Evolutionary conservation across 1,140 invertebrate genomes (phyloP), one percentile per base, ranked within the genome.

Genomic region (Cyrtorhinus lividipennis): DNA sequence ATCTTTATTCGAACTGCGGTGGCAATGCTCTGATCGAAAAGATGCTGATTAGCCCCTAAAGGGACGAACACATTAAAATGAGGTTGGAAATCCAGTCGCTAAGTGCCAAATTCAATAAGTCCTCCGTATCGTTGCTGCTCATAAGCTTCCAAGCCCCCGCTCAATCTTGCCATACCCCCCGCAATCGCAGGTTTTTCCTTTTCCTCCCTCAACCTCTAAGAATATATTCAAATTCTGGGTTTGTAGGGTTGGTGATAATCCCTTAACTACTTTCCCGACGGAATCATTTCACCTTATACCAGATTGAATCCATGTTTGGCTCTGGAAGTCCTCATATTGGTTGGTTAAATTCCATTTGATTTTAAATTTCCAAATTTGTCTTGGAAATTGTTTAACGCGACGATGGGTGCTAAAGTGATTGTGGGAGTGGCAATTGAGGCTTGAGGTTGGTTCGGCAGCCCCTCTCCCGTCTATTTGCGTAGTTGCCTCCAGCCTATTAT

Each of bases 101-200:
- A 58, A 58, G 56, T 58, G 56, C 56, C 56, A 58, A 58, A 58
- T 58, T 58, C 56, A 58, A 58, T 58, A 24, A 58, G 56, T 53
- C 20, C 8, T 8, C n/a, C 8, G 48, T 53, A 53, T 53, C 48
- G 30, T 38, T 5, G 30, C 5, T 38, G 30, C 30, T 38, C 30
- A 38, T 38, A 8, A 38, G 15, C 30, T 38, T 38, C 30, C 30
- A 15, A 38, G 15, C 30, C 15, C 30, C 15, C 30, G n/a, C n/a
- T n/a, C n/a, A n/a, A n/a, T n/a, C n/a, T n/a, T n/a, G n/a, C n/a
- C n/a, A n/a, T n/a, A n/a, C n/a, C n/a, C n/a, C n/a, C n/a, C n/a
- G n/a, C n/a, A n/a, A n/a, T n/a, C n/a, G n/a, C n/a, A n/a, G n/a
- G n/a, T n/a, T n/a, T n/a, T 38, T 38, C 30, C 30, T 38, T 15